Conservation (phyloP, 2,797 vertebrate species). For the Delichon dasypus region DNA sequence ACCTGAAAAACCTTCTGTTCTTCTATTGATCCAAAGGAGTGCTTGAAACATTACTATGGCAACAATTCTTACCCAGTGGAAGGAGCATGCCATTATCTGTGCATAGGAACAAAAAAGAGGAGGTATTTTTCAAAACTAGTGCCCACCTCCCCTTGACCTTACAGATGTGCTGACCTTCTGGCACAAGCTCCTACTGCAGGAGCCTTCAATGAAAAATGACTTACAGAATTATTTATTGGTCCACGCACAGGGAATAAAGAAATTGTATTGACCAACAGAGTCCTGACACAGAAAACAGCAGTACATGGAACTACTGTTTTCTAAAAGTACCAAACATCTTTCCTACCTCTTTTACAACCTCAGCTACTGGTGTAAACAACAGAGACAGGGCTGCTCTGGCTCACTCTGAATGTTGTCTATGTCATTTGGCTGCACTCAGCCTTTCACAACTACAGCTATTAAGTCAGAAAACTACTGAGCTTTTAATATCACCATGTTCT, state of each 20-base stretch:
- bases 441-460: background rate
- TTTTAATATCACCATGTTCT: background rate
- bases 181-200: slow-evolving; percentile 39
- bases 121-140: slow-evolving; percentile 36
- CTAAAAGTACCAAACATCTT: slow-evolving; percentile 15
- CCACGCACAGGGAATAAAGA: background rate
- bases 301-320: slow-evolving; percentile 35
- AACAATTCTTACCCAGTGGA: slow-evolving; percentile 67
- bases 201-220: slow-evolving; percentile 26
- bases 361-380: background rate
- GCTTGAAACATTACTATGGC: slow-evolving; percentile 75
- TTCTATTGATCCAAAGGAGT: slow-evolving; percentile 70
- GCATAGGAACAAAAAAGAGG: slow-evolving; percentile 54
- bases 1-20: slow-evolving; percentile 55
- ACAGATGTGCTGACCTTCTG: slow-evolving; percentile 45
- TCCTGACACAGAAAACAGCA: slow-evolving; percentile 29
- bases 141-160: slow-evolving; percentile 6
- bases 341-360: slow-evolving; percentile 16
- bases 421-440: background rate
- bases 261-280: slow-evolving; percentile 33
- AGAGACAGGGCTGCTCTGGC: background rate
- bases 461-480: background rate
- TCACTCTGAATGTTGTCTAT: background rate
- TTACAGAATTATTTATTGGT: slow-evolving; percentile 44
- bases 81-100: slow-evolving; percentile 57